Conservation (phyloP, 2,113 vertebrate genomes). For the Anarhynchus alexandrinus region DNA sequence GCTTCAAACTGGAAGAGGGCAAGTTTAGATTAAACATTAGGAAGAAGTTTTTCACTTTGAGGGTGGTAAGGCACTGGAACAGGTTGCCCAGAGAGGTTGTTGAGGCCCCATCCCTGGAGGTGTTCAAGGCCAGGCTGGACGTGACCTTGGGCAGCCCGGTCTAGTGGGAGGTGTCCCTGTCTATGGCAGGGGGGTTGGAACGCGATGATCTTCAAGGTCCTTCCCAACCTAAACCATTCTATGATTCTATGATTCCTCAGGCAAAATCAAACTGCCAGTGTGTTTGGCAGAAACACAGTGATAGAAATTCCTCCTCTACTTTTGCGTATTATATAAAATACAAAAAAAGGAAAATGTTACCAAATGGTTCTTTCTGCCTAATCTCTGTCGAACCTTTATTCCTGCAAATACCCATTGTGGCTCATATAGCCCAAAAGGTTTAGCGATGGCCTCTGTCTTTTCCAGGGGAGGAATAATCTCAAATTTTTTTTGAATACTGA, state of each 20-base stretch:
- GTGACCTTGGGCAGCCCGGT: no score
- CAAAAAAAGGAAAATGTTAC: not conserved
- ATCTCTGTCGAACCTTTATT: not conserved
- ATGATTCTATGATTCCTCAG: not conserved
- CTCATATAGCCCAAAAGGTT: not conserved
- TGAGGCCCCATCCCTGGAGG: no score
- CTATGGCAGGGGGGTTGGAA: no score
- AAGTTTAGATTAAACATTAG: no score
- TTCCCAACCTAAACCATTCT: no score
- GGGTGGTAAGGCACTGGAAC: no score
- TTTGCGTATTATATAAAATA: fast-evolving
- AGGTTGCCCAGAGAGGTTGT: no score
- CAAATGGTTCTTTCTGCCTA: not conserved
- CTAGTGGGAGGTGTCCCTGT: no score
- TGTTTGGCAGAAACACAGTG: not conserved
- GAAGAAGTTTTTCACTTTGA: no score
- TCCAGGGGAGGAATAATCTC: not conserved
- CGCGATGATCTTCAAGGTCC: no score
- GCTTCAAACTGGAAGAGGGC: no score
- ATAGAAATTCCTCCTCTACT: not conserved
- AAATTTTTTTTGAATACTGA: not conserved
- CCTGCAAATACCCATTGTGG: not conserved
- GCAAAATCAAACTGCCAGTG: not conserved
- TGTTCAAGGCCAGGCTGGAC: no score
- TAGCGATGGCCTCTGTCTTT: not conserved